Percentiles rank a stretch among this genome's conserved stretches.
These are phyloP conservation scores for Spheniscus humboldti DNA, from an alignment of 2,797 vertebrate species.

Conservation along the genomic window DNA sequence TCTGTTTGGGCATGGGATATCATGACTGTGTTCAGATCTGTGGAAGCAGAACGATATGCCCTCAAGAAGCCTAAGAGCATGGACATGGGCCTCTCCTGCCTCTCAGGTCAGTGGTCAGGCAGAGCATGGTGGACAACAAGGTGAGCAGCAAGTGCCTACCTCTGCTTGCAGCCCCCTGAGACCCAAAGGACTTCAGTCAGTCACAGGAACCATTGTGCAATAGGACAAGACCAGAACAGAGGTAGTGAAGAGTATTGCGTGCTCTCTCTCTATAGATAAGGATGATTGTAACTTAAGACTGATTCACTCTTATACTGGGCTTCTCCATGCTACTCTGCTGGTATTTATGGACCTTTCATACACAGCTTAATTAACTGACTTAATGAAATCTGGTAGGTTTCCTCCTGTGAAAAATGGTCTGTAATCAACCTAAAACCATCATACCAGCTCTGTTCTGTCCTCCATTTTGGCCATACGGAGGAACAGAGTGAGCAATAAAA, in stretches of 20 bases:
- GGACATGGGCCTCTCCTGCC: fast-evolving
- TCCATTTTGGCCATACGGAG: background rate
- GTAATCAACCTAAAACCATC: background rate
- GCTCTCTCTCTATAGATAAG: background rate
- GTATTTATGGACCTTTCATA: background rate
- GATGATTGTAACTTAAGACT: background rate
- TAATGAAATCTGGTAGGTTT: background rate
- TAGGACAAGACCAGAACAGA: background rate
- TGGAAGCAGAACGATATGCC: fast-evolving
- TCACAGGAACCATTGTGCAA: background rate
- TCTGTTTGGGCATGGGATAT: background rate
- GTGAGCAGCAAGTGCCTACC: background rate
- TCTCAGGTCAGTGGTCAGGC: background rate
- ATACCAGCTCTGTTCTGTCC: background rate
- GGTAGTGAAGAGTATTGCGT: background rate
- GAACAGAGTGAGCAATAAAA: background rate
- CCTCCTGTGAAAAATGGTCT: background rate
- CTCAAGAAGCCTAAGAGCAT: fast-evolving
- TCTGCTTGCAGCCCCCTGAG: background rate
- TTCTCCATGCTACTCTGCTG: background rate
- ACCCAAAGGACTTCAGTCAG: fast-evolving
- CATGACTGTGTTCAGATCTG: background rate
- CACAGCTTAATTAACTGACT: background rate
- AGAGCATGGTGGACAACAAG: background rate
- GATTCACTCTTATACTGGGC: background rate